phyloP scores from a whole-genome alignment of 2,888 invertebrate genomes.

The Himalopsyche japonica region DNA sequence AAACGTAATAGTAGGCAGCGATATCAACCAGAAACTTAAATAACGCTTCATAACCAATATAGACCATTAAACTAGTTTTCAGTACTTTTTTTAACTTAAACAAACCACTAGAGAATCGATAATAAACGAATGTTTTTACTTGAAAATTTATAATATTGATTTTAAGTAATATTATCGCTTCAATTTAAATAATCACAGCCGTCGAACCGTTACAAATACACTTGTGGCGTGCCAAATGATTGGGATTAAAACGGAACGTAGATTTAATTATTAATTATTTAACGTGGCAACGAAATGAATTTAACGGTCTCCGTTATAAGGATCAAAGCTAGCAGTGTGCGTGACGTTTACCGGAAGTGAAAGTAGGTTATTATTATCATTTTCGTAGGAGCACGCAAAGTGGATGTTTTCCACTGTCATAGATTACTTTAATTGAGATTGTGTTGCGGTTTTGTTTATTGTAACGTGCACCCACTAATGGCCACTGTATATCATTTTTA shows the following conservation, averaged over 20 bases:
- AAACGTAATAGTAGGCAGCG: too few species aligned
- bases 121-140: too few species aligned
- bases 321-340: neutral
- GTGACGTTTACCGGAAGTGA: neutral
- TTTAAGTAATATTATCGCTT: too few species aligned
- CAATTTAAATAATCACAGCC: neutral
- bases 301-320: neutral
- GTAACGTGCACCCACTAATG: neutral
- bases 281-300: neutral
- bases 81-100: too few species aligned
- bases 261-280: neutral
- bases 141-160: too few species aligned
- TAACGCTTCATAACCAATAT: too few species aligned
- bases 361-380: neutral
- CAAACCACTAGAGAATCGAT: too few species aligned
- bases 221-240: neutral
- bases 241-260: neutral
- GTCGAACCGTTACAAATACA: neutral
- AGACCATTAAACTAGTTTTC: too few species aligned
- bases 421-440: neutral
- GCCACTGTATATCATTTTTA: neutral
- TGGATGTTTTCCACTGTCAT: neutral
- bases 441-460: neutral
- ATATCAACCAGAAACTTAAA: too few species aligned
- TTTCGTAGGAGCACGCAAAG: neutral